phyloP scores from a whole-genome alignment of 2,888 invertebrate species.

The Lochmaea crataegi region DNA sequence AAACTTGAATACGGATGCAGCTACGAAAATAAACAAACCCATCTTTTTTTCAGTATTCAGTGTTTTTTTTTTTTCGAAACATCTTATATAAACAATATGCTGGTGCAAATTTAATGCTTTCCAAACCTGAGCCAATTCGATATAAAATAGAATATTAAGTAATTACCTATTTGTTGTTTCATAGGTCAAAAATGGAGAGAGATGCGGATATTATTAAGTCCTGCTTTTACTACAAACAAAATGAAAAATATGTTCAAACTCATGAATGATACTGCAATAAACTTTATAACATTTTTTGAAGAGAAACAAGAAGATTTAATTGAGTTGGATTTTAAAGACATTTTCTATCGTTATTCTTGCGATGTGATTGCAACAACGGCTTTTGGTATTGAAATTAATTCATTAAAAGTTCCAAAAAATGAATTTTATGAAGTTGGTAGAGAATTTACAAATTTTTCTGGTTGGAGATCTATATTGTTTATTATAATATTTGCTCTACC shows the following conservation, averaged over 20 bases:
- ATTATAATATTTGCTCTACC: not conserved
- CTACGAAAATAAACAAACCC: too few relatives aligned
- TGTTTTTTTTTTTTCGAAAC: too few relatives aligned
- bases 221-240: slow-evolving; percentile 59
- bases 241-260: slow-evolving; percentile 49
- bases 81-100: too few relatives aligned
- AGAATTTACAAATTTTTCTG: slow-evolving; percentile 61
- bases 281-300: slow-evolving; percentile 24
- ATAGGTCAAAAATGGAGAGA: slow-evolving; percentile 55
- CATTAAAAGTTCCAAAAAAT: slow-evolving; percentile 67
- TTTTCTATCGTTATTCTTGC: slow-evolving; percentile 60
- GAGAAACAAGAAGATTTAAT: slow-evolving; percentile 45
- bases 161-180: too few relatives aligned
- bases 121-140: too few relatives aligned
- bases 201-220: slow-evolving; percentile 64
- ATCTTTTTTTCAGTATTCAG: too few relatives aligned
- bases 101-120: too few relatives aligned
- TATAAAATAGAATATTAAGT: too few relatives aligned
- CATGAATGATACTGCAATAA: slow-evolving; percentile 40
- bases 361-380: slow-evolving; percentile 68
- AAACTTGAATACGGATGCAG: too few relatives aligned
- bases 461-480: not conserved
- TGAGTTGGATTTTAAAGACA: slow-evolving; percentile 64
- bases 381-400: slow-evolving; percentile 64
- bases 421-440: slow-evolving; percentile 69